A percentile compares a stretch with the other conserved stretches of the same genome.
Conservation (phyloP, 2,888 invertebrate species). For the Polia nebulosa region DNA sequence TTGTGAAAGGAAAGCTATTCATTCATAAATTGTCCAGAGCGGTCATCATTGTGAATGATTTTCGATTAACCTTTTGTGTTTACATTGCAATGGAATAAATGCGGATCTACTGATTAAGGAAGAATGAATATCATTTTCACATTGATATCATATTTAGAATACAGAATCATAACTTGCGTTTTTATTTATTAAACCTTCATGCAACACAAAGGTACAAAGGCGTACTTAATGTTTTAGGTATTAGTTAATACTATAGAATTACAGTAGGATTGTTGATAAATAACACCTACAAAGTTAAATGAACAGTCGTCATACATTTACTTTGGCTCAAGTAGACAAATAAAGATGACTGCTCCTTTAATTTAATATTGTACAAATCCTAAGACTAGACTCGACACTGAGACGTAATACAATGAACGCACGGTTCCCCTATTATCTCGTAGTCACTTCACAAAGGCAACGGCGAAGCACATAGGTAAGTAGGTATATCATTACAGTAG, state of each 20-base stretch:
- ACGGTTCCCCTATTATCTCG: constrained; percentile 21
- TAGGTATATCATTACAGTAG: constrained; percentile 15
- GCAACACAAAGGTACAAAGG: too few species aligned
- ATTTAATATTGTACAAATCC: constrained; percentile 20
- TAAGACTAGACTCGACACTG: not conserved
- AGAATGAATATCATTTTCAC: not conserved
- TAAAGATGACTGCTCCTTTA: constrained; percentile 12
- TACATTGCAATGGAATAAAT: constrained; percentile 8
- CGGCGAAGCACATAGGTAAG: not conserved
- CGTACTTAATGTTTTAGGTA: too few species aligned
- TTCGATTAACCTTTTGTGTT: constrained; percentile 21
- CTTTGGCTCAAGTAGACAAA: constrained; percentile 6
- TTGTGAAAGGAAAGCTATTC: constrained; percentile 11
- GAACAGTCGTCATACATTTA: not conserved
- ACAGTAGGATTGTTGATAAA: too few species aligned
- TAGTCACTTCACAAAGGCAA: constrained; percentile 24
- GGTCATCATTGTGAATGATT: constrained; percentile 19
- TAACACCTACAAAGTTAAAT: not conserved
- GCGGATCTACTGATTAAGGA: not conserved
- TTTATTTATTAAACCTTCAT: not conserved
- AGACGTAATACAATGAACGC: constrained; percentile 20
- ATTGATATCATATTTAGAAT: too few species aligned
- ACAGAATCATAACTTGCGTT: not conserved
- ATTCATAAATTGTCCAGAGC: constrained; percentile 14
- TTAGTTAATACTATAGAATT: too few species aligned